Conservation (phyloP, 92 coral and sea anemone genomes). For the Porites cylindrica region DNA sequence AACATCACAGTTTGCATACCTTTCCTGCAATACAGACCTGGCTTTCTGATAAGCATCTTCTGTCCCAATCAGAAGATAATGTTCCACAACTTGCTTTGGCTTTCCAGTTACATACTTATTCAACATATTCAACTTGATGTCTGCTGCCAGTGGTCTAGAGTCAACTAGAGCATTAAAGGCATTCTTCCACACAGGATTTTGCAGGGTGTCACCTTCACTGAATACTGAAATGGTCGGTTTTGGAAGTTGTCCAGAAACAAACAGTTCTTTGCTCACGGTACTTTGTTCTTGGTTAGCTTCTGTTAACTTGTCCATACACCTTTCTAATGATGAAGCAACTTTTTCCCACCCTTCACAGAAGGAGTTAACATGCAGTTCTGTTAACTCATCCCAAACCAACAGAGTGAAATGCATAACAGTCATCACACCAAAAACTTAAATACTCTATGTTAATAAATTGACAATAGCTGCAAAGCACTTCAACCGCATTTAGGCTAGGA, state of each 20-base stretch:
- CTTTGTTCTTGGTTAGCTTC: constrained; percentile 38
- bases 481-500: no score
- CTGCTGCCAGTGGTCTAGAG: constrained; percentile 50
- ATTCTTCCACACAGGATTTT: constrained; percentile 61
- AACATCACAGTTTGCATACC: constrained; percentile 56
- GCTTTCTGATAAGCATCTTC: constrained; percentile 56
- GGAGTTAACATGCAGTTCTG: background rate
- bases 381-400: no score
- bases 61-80: constrained; percentile 19
- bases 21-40: constrained; percentile 44
- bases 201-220: constrained; percentile 56
- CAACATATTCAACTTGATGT: constrained; percentile 57
- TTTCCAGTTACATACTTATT: constrained; percentile 51
- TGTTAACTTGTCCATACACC: constrained; percentile 47
- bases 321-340: constrained; percentile 33
- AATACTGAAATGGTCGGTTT: constrained; percentile 63
- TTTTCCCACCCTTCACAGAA: constrained; percentile 16
- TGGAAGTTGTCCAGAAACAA: constrained; percentile 2
- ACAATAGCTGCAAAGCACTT: no score
- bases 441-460: no score
- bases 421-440: no score
- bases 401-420: no score
- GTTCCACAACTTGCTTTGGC: background rate
- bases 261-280: background rate
- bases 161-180: constrained; percentile 63